These are phyloP conservation scores for Ia io DNA, from an alignment of 2,113 vertebrate species.

Conservation along the genomic window DNA sequence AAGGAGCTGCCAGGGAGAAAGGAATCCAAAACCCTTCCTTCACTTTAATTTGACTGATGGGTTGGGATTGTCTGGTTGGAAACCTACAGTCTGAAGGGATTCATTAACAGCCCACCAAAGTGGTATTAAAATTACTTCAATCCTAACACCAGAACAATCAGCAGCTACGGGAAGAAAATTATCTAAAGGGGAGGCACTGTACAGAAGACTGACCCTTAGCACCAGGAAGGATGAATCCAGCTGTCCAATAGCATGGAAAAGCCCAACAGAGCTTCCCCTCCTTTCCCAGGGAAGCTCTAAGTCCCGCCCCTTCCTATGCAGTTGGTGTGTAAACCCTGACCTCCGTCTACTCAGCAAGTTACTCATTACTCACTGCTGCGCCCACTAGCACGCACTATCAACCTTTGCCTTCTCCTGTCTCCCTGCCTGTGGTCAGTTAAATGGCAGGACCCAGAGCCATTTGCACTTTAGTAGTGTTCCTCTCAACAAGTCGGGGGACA, in stretches of 20 bases:
- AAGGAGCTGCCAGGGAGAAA: neutral
- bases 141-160: neutral
- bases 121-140: neutral
- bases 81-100: neutral
- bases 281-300: neutral
- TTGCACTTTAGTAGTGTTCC: neutral
- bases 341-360: neutral
- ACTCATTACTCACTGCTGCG: too few species aligned
- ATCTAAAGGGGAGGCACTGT: neutral
- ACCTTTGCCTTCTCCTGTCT: neutral
- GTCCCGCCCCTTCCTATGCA: neutral
- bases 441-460: neutral
- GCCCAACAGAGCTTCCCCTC: neutral
- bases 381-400: neutral
- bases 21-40: neutral
- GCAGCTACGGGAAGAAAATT: neutral
- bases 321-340: neutral
- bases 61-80: neutral
- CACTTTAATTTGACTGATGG: neutral
- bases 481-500: neutral
- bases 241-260: neutral
- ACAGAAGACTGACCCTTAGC: neutral
- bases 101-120: neutral
- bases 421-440: neutral
- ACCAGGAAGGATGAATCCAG: neutral